A percentile compares a stretch with the other conserved stretches of the same genome.
Conservation (phyloP, 2,113 vertebrate species). For the Poecile atricapillus region DNA sequence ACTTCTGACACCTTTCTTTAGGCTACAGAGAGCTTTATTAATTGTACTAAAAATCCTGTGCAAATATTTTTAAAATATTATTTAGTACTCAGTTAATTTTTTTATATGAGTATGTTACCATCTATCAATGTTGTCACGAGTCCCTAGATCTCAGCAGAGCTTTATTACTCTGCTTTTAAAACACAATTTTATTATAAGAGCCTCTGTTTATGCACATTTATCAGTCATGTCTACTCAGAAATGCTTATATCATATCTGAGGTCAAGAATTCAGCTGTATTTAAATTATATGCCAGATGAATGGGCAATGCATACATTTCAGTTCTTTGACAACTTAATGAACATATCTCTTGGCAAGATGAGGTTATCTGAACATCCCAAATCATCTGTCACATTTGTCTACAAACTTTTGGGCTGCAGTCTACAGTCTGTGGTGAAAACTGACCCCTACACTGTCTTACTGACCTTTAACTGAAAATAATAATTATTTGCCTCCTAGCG, state of each 20-base stretch:
- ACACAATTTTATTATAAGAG: constrained; percentile 1
- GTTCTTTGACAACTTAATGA: constrained; percentile 56
- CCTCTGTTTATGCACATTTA: constrained; percentile 41
- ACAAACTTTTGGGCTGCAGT: constrained; percentile 13
- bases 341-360: constrained; percentile 17
- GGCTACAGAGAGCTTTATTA: constrained; percentile 39
- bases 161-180: neutral
- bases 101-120: neutral
- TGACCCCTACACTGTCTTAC: neutral
- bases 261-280: constrained; percentile 50
- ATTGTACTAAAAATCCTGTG: constrained; percentile 33
- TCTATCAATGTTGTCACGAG: neutral
- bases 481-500: constrained; percentile 13
- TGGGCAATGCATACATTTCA: constrained; percentile 32
- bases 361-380: constrained; percentile 30
- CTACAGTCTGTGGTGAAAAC: neutral
- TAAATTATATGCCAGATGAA: constrained; percentile 40
- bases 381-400: constrained; percentile 27
- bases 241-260: constrained; percentile 41
- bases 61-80: constrained; percentile 44
- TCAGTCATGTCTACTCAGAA: constrained; percentile 38
- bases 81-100: constrained; percentile 16
- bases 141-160: neutral
- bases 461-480: neutral
- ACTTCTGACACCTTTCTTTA: constrained; percentile 50